Evolutionary conservation across 2,888 invertebrate species (phyloP).

Genomic region (Erannis defoliaria): DNA sequence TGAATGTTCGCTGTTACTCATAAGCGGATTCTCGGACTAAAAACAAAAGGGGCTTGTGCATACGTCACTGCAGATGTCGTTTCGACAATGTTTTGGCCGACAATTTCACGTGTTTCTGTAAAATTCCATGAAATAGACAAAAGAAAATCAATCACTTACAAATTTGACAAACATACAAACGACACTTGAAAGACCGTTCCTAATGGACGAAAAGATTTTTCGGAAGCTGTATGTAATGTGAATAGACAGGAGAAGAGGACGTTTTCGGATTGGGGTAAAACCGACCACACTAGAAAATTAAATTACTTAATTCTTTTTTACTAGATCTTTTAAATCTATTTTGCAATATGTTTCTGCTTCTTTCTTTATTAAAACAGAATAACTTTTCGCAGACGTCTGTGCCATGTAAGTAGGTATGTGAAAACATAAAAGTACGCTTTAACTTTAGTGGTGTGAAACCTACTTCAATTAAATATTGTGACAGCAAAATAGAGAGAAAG

Average conservation of each 20-base stretch:
- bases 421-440: no score
- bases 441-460: no score
- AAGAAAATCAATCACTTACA: conserved; percentile 16
- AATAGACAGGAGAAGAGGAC: background rate
- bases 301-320: background rate
- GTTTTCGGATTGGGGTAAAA: conserved; percentile 11
- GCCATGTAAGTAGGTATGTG: no score
- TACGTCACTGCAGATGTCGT: conserved; percentile 15
- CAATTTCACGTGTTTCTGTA: conserved; percentile 15
- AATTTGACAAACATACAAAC: conserved; percentile 9
- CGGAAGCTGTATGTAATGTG: conserved; percentile 24
- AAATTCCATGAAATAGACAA: conserved; percentile 35
- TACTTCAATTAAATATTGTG: no score
- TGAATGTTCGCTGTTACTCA: background rate
- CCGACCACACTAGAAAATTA: background rate
- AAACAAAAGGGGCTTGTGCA: conserved; percentile 1
- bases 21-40: background rate
- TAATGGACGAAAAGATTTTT: conserved; percentile 19
- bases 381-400: no score
- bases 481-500: no score
- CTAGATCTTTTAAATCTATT: no score
- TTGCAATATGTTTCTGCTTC: no score
- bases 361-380: no score
- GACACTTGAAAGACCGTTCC: conserved; percentile 16
- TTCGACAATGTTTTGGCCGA: conserved; percentile 15